Evolutionary conservation across 2,113 vertebrate genomes (phyloP).

Genomic region (Sorex fumeus): DNA sequence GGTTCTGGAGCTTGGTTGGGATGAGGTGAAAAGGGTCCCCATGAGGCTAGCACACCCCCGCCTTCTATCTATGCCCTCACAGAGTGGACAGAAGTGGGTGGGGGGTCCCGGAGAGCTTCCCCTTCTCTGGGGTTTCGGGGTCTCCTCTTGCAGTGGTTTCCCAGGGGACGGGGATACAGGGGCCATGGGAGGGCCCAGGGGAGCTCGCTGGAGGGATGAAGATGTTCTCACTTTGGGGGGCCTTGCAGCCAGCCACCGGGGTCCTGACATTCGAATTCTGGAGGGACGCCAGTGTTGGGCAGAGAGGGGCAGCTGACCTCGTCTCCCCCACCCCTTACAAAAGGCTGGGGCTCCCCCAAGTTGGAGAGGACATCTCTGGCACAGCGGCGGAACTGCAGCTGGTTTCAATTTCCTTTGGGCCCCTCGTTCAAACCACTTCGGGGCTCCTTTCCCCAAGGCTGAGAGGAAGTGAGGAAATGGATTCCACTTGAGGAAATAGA

Average conservation of each 20-base stretch:
- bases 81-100: neutral
- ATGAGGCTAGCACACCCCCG: too few species aligned
- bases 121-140: neutral
- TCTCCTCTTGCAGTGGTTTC: too few species aligned
- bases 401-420: neutral
- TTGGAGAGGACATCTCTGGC: neutral
- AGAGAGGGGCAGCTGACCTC: too few species aligned
- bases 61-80: neutral
- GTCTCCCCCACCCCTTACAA: too few species aligned
- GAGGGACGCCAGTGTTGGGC: neutral
- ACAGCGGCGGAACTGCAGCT: neutral
- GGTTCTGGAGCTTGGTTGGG: neutral
- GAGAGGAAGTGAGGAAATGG: conserved; percentile 54
- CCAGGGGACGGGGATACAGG: too few species aligned
- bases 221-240: too few species aligned
- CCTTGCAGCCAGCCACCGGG: too few species aligned
- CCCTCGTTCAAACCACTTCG: neutral
- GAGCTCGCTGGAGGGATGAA: too few species aligned
- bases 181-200: too few species aligned
- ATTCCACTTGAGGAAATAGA: neutral
- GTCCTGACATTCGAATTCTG: neutral
- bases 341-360: too few species aligned
- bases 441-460: neutral
- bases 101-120: neutral
- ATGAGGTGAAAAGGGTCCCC: neutral